Percentiles rank a stretch among this genome's conserved stretches.
Evolutionary conservation across 92 coral and sea anemone species (phyloP).

Genomic region (Ricordea florida): DNA sequence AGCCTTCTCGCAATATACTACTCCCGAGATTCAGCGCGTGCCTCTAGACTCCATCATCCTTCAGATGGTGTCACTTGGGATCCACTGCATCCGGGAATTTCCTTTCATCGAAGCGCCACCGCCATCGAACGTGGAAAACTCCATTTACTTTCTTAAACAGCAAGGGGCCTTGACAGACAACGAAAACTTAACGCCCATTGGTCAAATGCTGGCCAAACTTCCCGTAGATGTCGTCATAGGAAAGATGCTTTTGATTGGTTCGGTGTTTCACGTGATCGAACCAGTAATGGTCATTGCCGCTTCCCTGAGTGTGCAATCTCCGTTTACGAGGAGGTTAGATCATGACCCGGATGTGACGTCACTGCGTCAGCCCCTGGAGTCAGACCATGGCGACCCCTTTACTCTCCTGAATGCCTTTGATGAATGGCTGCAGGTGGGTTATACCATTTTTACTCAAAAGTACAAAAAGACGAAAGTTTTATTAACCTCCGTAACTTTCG

Average conservation of each 20-base stretch:
- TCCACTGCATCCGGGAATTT: conserved; percentile 86
- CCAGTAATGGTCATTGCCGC: conserved; percentile 96
- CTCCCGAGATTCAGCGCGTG: conserved; percentile 96
- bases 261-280: conserved; percentile 94
- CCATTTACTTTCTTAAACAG: conserved; percentile 82
- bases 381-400: conserved; percentile 99
- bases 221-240: conserved; percentile 99
- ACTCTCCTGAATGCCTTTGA: conserved; percentile 94
- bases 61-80: conserved; percentile 95
- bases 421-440: conserved; percentile 89
- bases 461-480: too few species aligned
- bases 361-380: conserved; percentile 81
- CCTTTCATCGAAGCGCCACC: conserved; percentile 98
- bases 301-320: conserved; percentile 99
- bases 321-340: conserved; percentile 91
- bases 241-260: conserved; percentile 97
- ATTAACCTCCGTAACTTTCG: too few species aligned
- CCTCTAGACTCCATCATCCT: conserved; percentile 90
- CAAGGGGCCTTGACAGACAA: conserved; percentile 90
- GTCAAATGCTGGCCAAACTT: conserved; percentile 89
- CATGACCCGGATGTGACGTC: conserved; percentile 97
- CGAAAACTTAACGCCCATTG: conserved; percentile 86
- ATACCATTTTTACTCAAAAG: too few species aligned
- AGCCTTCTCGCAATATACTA: conserved; percentile 96
- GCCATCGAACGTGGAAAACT: conserved; percentile 89